Conservation (phyloP, 2,888 invertebrate genomes). For the Punctoribates punctum region DNA sequence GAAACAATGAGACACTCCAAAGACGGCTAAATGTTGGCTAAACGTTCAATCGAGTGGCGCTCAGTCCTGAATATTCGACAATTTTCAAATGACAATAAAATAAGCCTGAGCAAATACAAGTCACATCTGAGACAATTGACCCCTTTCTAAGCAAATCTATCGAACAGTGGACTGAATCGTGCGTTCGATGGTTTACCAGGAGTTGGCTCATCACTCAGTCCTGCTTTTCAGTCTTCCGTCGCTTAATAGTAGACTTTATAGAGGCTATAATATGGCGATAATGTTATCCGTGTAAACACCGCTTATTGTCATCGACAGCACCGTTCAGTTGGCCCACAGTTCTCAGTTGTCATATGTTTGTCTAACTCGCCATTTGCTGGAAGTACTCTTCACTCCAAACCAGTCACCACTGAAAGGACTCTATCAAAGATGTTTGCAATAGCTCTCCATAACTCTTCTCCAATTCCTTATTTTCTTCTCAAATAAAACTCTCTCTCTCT, state of each 20-base stretch:
- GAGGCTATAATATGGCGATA: not conserved
- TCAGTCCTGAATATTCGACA: not conserved
- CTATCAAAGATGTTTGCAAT: not conserved
- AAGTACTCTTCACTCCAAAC: not conserved
- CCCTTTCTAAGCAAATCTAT: not conserved
- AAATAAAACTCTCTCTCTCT: not conserved
- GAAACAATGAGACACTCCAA: not conserved
- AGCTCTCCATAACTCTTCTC: constrained; percentile 8
- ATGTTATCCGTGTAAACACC: not conserved
- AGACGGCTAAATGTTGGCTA: not conserved
- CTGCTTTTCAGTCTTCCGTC: not conserved
- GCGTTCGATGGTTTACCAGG: not conserved
- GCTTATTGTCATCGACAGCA: not conserved
- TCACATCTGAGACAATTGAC: constrained; percentile 6
- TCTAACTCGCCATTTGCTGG: not conserved
- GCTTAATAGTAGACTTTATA: too few relatives aligned
- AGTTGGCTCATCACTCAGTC: not conserved
- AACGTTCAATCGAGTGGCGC: not conserved
- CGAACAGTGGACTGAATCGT: not conserved
- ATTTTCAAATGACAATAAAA: not conserved
- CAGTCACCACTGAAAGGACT: not conserved
- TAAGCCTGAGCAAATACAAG: not conserved
- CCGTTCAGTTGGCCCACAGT: not conserved
- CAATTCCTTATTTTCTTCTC: constrained; percentile 9
- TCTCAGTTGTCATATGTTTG: constrained; percentile 6